Base-by-base conservation (phyloP, 1,140 invertebrate species). In the Neotoxoptera formosana region DNA sequence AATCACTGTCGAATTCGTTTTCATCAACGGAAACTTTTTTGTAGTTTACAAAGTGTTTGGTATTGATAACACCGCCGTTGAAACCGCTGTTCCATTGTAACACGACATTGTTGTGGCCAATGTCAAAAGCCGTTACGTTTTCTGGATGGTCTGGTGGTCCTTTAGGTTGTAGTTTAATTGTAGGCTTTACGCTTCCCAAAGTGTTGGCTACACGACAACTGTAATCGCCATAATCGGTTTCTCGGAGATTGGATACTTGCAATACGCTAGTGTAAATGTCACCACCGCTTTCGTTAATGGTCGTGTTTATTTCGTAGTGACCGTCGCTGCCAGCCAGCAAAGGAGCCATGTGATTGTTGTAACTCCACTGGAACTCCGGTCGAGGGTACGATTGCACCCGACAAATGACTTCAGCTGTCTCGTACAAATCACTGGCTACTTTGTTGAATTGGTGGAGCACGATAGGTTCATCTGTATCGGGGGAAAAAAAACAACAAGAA, bases 331-430 rank as follows among this genome's bases (percentile, higher is more conserved):
- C 97, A 2, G 96, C 96, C 93, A 97, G 96, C 21, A 98, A 95
- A 0, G 97, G 97, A 0, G 97, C 96, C 0, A 96, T 95, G 94
- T 97, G 97, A 0, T 96, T 96, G 14, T 96, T 97, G 94, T 97
- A 98, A 94, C 96, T 98, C 98, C 98, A 99, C 94, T 98, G 98
- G 95, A 99, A 99, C 94, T 98, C 97, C 0, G 98, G 98, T 94
- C 97, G 97, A 0, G 98, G 98, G 95, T 98, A 99, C 0, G 98
- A 98, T 95, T 98, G 98, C 7, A 99, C 98, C 94, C 97, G 97
- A 95, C 98, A 99, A 7, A 97, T 96, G 21, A 99, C 97, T 95
- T 98, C 97, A 0, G 98, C 98, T 0, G 96, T 97, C 95, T 99
- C 98, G 23, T 96, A 95, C 4, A 98, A 95, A 95, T 98, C 98